phyloP scores from a whole-genome alignment of 2,797 vertebrate genomes.

The Danio aesculapii region DNA sequence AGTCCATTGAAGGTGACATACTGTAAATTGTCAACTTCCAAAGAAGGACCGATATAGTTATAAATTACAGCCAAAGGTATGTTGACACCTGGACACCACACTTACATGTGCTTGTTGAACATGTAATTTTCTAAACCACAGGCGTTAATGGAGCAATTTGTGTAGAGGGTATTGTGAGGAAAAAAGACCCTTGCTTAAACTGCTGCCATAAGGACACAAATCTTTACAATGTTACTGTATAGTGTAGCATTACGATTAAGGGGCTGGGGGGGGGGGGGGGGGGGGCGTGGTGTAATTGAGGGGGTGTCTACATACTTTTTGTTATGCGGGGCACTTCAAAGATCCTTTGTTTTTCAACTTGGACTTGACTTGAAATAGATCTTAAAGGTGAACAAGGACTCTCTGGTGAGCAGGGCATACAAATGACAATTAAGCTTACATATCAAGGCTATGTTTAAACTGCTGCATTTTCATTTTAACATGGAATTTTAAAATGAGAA shows the following conservation, averaged over 20 bases:
- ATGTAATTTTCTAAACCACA: conserved; percentile 20
- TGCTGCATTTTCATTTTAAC: too few relatives aligned
- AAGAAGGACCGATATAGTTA: background rate
- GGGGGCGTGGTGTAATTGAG: too few relatives aligned
- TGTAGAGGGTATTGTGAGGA: background rate
- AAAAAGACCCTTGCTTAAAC: background rate
- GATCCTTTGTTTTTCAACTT: conserved; percentile 32
- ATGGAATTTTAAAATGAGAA: too few relatives aligned
- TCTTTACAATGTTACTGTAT: conserved; percentile 26
- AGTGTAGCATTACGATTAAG: conserved; percentile 13
- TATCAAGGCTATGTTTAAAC: too few relatives aligned
- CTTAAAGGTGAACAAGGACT: background rate
- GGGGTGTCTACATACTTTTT: conserved; percentile 16
- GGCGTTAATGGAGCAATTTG: conserved; percentile 24
- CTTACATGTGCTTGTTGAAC: conserved; percentile 10
- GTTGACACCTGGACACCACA: conserved; percentile 15
- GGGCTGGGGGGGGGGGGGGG: too few relatives aligned
- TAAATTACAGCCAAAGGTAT: conserved; percentile 4
- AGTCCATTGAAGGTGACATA: background rate
- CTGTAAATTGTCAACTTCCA: background rate
- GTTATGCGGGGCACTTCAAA: conserved; percentile 6
- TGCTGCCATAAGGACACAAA: conserved; percentile 20
- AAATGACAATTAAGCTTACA: background rate
- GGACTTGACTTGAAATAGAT: conserved; percentile 1
- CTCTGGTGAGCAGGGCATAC: background rate